Base-by-base conservation (phyloP, 2,113 vertebrate genomes). In the Craseonycteris thonglongyai region DNA sequence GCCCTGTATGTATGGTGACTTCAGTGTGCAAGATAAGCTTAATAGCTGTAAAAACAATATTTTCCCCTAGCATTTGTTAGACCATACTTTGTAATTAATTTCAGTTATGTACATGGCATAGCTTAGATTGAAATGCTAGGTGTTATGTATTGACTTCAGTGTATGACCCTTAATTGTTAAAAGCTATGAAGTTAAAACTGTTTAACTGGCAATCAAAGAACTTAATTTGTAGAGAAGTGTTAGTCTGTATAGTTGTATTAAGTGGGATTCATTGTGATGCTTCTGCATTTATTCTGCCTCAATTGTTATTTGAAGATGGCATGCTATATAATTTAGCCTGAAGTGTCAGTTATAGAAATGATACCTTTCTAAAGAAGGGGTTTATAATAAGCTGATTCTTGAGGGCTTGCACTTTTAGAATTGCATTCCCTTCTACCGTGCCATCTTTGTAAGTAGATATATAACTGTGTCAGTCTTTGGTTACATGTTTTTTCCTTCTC, bases 161-260 rank as follows among this genome's bases (percentile, higher is more conserved):
- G 97, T 98, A 95, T 96, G 98, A 97, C 89, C 97, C 97, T 97
- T 96, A 40, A 61, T 95, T 95, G 69, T 92, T 98, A 97, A n/a
- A n/a, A 98, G 83, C 90, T 96, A 35, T 94, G 59, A 87, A 97
- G 96, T 97, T 96, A 97, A 97, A 87, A 95, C 96, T 98, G 96
- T 98, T 96, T 98, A 97, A 95, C 91, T 72, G 84, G 94, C 92
- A 95, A 91, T 90, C 89, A 88, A 65, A 51, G 49, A 51, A 51
- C 49, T 51, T 51, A 95, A 89, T 58, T 82, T 95, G 93, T 97
- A 96, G 92, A 95, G 75, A 68, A 93, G 71, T 97, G 86, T 95
- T 94, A 93, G 97, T 80, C 71, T 97, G 21, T 97, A 78, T 85
- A 97, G 88, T 51, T 98, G 40, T 96, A 89, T 81, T 95, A 54